Evolutionary conservation across 2,888 invertebrate genomes (phyloP).

Genomic region (Napeogenes inachia): DNA sequence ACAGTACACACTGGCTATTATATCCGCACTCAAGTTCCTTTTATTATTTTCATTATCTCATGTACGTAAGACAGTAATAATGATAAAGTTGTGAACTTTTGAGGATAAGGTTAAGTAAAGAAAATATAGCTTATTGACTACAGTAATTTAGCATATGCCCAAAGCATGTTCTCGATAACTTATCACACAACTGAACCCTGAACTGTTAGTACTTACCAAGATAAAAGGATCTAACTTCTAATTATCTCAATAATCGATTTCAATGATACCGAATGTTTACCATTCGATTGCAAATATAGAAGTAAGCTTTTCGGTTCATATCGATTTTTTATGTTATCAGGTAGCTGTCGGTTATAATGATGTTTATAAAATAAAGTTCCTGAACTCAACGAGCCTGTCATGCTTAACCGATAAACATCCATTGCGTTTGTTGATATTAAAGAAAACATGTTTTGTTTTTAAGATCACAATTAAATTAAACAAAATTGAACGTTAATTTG

Average conservation of each 20-base stretch:
- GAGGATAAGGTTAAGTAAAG: constrained; percentile 61
- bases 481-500: neutral
- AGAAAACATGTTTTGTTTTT: constrained; percentile 2
- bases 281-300: constrained; percentile 15
- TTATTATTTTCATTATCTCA: constrained; percentile 72
- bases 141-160: constrained; percentile 42
- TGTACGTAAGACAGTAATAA: constrained; percentile 59
- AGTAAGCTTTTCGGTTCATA: constrained; percentile 37
- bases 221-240: constrained; percentile 24
- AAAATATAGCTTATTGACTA: constrained; percentile 55
- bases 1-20: constrained; percentile 57
- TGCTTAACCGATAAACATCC: neutral
- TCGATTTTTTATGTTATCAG: constrained; percentile 54
- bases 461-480: neutral
- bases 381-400: constrained; percentile 20
- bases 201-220: constrained; percentile 39
- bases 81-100: constrained; percentile 59
- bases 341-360: constrained; percentile 53
- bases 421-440: constrained; percentile 5
- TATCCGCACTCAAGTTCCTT: constrained; percentile 66
- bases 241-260: constrained; percentile 13
- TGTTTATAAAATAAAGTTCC: constrained; percentile 59
- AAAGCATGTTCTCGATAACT: constrained; percentile 67
- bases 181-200: constrained; percentile 51
- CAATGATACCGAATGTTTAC: constrained; percentile 12